Conservation (phyloP, 1,140 invertebrate genomes). For the Sycophila sp. region DNA sequence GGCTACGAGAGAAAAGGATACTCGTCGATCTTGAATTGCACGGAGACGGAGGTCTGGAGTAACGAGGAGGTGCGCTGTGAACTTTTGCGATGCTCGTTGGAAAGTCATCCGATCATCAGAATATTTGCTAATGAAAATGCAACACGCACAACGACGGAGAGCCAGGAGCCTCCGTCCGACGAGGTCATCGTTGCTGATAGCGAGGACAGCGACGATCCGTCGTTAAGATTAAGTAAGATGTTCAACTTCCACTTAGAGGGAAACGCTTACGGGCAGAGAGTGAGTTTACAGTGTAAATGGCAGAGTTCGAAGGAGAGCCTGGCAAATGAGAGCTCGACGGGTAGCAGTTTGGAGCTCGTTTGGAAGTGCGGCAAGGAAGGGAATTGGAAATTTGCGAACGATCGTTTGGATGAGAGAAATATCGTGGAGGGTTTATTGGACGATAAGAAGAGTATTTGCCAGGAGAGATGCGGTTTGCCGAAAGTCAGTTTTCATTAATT, state of each 20-base stretch:
- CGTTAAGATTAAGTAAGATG: slow-evolving; percentile 23
- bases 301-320: slow-evolving; percentile 36
- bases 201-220: background rate
- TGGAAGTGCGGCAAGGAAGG: slow-evolving; percentile 49
- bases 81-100: slow-evolving; percentile 38
- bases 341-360: slow-evolving; percentile 38
- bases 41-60: slow-evolving; percentile 46
- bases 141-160: background rate
- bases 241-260: slow-evolving; percentile 41
- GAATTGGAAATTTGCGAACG: slow-evolving; percentile 41
- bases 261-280: slow-evolving; percentile 39
- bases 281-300: slow-evolving; percentile 44
- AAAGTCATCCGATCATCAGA: slow-evolving; percentile 42
- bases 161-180: slow-evolving; percentile 10
- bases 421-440: slow-evolving; percentile 19
- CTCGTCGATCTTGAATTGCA: slow-evolving; percentile 38
- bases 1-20: slow-evolving; percentile 42
- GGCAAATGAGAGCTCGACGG: background rate
- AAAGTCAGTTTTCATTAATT: slow-evolving; percentile 39
- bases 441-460: slow-evolving; percentile 39
- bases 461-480: slow-evolving; percentile 25
- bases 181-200: background rate
- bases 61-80: slow-evolving; percentile 35
- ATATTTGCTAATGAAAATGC: slow-evolving; percentile 24
- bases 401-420: slow-evolving; percentile 13